These are phyloP conservation scores for Drosophila persimilis DNA, from an alignment of 1,140 invertebrate genomes.

Conservation along the genomic window DNA sequence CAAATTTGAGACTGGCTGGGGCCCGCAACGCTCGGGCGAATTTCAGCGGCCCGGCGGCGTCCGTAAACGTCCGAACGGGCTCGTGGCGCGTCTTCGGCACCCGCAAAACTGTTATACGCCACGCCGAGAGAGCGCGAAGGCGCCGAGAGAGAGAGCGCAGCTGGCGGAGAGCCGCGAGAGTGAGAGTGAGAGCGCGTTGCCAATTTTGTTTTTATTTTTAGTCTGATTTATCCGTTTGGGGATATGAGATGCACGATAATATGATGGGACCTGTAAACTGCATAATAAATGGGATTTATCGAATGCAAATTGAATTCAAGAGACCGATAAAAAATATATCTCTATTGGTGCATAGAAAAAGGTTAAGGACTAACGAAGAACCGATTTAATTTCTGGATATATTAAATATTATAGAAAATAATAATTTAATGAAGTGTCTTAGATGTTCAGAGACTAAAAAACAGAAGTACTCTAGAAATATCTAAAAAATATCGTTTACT, in stretches of 20 bases:
- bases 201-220: constrained; percentile 46
- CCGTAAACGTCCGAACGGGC: background rate
- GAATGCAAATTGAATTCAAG: constrained; percentile 47
- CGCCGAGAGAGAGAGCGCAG: background rate
- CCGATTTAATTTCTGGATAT: too few species aligned
- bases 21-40: constrained; percentile 66
- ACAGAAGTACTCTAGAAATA: background rate
- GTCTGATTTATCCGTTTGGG: constrained; percentile 57
- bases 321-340: background rate
- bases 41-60: constrained; percentile 50
- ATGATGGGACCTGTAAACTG: constrained; percentile 33
- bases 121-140: constrained; percentile 8
- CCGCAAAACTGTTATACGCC: constrained; percentile 41
- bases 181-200: background rate
- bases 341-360: background rate
- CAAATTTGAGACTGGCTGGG: constrained; percentile 66
- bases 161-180: background rate
- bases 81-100: constrained; percentile 31
- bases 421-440: too few species aligned
- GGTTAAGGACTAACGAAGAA: background rate
- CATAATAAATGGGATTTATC: constrained; percentile 49
- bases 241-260: background rate
- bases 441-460: too few species aligned
- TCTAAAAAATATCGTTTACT: background rate
- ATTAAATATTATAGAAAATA: too few species aligned